Conservation (phyloP, 2,888 invertebrate genomes). For the Gerris lacustris region DNA sequence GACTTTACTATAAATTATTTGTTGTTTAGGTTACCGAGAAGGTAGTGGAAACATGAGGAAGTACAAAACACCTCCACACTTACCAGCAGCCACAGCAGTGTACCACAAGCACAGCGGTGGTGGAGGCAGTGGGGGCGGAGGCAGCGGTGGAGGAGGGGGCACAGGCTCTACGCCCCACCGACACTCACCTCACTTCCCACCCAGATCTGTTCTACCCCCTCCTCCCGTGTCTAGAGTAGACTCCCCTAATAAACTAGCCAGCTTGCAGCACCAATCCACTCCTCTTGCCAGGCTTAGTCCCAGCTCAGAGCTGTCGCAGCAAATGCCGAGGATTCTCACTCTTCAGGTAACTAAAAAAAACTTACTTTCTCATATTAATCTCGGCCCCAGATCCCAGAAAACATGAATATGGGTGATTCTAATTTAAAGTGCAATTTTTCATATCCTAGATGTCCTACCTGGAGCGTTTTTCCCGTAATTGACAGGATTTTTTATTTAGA, state of each 20-base stretch:
- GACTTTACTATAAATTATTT: too few relatives aligned
- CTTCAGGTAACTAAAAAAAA: constrained; percentile 38
- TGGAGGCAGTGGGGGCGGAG: constrained; percentile 38
- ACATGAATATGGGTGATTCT: too few relatives aligned
- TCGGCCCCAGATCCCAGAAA: too few relatives aligned
- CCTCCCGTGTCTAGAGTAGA: constrained; percentile 34
- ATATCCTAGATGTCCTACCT: neutral
- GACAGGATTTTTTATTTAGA: too few relatives aligned
- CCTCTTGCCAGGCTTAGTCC: constrained; percentile 82
- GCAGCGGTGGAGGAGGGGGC: neutral
- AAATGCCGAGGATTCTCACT: constrained; percentile 84
- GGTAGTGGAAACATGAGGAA: constrained; percentile 63
- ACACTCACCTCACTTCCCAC: constrained; percentile 65
- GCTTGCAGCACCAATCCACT: constrained; percentile 66
- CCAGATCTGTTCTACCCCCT: constrained; percentile 33
- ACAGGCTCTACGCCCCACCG: constrained; percentile 41
- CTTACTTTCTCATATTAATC: neutral
- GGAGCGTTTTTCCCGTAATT: too few relatives aligned
- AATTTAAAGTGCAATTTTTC: neutral
- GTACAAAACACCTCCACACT: constrained; percentile 75
- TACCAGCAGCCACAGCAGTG: constrained; percentile 51
- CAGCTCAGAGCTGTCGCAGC: constrained; percentile 80
- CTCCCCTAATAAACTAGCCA: constrained; percentile 32
- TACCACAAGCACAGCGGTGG: constrained; percentile 44
- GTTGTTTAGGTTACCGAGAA: constrained; percentile 55